These are phyloP conservation scores for Stenopsyche tienmushanensis DNA, from an alignment of 1,140 invertebrate genomes.

Conservation along the genomic window DNA sequence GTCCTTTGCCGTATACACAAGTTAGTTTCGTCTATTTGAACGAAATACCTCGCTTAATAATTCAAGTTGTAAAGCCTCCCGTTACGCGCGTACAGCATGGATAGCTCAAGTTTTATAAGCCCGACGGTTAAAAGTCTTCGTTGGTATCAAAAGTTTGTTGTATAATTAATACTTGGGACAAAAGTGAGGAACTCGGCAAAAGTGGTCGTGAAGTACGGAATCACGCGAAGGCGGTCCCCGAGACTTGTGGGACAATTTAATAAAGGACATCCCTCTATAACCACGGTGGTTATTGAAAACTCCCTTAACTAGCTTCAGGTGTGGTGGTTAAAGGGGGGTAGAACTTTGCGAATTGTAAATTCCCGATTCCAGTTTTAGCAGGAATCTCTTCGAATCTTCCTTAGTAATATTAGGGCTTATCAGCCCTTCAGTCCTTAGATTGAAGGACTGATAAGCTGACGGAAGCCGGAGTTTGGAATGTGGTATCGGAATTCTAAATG, in stretches of 20 bases:
- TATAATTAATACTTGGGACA: slow-evolving; percentile 31
- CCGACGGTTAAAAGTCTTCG: slow-evolving; percentile 12
- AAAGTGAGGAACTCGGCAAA: slow-evolving; percentile 23
- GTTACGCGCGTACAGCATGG: background rate
- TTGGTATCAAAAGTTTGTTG: slow-evolving; percentile 28
- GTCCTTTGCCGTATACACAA: too few species aligned
- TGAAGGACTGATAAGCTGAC: too few species aligned
- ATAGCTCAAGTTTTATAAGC: slow-evolving; percentile 12
- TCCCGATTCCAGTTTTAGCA: too few species aligned
- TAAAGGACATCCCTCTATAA: slow-evolving; percentile 5
- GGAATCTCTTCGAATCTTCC: too few species aligned
- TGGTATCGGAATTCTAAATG: too few species aligned
- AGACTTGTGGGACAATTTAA: slow-evolving; percentile 11
- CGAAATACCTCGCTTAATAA: slow-evolving; percentile 1
- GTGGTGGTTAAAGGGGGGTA: too few species aligned
- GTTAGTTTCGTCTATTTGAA: too few species aligned
- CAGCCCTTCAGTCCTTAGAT: too few species aligned
- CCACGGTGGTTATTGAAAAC: background rate
- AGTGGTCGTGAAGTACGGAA: slow-evolving; percentile 17
- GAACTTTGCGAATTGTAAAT: too few species aligned
- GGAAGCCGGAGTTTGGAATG: too few species aligned
- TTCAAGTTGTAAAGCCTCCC: slow-evolving; percentile 2
- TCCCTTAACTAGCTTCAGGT: background rate
- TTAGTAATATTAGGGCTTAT: too few species aligned
- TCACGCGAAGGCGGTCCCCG: slow-evolving; percentile 17